Evolutionary conservation across 2,113 vertebrate genomes (phyloP).

Genomic region (Leiothrix lutea): DNA sequence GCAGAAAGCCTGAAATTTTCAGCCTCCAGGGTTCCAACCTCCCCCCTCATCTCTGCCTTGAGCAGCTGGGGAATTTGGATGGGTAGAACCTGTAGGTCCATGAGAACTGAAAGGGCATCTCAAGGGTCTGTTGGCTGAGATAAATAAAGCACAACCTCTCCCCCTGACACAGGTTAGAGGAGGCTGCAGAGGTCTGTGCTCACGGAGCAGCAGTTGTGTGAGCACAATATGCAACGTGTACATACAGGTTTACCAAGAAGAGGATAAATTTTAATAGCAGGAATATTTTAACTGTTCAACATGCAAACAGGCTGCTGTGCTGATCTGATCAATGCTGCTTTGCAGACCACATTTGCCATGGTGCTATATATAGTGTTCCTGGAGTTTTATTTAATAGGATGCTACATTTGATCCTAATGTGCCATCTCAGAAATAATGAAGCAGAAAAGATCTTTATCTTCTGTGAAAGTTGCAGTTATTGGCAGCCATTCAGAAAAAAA

Average conservation of each 20-base stretch:
- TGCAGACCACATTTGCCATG: constrained; percentile 59
- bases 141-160: not conserved
- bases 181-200: not conserved
- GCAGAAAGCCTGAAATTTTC: too few relatives aligned
- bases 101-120: not conserved
- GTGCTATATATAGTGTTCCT: constrained; percentile 69
- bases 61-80: not conserved
- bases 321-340: constrained; percentile 63
- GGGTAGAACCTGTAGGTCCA: rapidly evolving
- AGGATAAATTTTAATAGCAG: constrained; percentile 32
- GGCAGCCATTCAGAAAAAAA: constrained; percentile 71
- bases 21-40: not conserved
- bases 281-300: constrained; percentile 55
- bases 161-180: not conserved
- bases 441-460: constrained; percentile 75
- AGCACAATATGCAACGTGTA: not conserved
- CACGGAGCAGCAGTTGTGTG: not conserved
- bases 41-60: not conserved
- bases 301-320: constrained; percentile 52
- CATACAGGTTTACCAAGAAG: constrained; percentile 1
- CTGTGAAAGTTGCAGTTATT: constrained; percentile 75
- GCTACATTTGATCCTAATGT: constrained; percentile 74
- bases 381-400: constrained; percentile 73
- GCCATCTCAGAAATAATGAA: constrained; percentile 76
- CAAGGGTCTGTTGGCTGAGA: not conserved